phyloP scores from a whole-genome alignment of 1,140 invertebrate genomes.

The Orchestia grillus region DNA sequence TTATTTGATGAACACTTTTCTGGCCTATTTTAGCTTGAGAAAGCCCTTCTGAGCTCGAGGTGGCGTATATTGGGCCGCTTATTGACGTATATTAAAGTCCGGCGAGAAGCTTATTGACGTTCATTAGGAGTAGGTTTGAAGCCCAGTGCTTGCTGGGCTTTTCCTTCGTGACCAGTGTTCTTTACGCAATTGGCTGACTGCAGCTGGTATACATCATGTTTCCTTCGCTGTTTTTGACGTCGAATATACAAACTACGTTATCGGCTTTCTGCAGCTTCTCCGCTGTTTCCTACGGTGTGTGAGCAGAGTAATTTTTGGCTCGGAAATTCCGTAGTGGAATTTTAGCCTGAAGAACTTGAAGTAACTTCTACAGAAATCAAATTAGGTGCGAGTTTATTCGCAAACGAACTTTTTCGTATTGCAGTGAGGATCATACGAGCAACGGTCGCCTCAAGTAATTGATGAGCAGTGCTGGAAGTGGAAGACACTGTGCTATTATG shows the following conservation, averaged over 20 bases:
- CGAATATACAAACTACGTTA: background rate
- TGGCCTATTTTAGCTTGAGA: background rate
- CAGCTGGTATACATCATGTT: background rate
- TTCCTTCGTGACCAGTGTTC: conserved; percentile 27
- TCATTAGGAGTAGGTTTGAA: conserved; percentile 55
- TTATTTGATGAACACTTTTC: conserved; percentile 45
- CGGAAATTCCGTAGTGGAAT: background rate
- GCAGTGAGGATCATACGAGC: too few relatives aligned
- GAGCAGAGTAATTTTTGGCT: too few relatives aligned
- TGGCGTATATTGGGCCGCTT: conserved; percentile 53
- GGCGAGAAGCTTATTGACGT: conserved; percentile 48
- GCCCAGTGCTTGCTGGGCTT: background rate
- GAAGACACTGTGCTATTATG: too few relatives aligned
- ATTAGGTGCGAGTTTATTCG: too few relatives aligned
- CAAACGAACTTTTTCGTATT: too few relatives aligned
- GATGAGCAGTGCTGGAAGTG: too few relatives aligned
- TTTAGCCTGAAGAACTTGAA: background rate
- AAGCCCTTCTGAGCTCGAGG: conserved; percentile 50
- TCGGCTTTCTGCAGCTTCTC: background rate
- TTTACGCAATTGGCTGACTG: background rate
- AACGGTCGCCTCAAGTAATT: too few relatives aligned
- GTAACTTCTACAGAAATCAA: too few relatives aligned
- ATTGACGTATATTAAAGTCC: conserved; percentile 55
- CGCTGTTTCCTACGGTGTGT: background rate
- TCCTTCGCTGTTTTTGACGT: background rate